Evolutionary conservation across 2,113 vertebrate species (phyloP).

Genomic region (Macrotis lagotis): DNA sequence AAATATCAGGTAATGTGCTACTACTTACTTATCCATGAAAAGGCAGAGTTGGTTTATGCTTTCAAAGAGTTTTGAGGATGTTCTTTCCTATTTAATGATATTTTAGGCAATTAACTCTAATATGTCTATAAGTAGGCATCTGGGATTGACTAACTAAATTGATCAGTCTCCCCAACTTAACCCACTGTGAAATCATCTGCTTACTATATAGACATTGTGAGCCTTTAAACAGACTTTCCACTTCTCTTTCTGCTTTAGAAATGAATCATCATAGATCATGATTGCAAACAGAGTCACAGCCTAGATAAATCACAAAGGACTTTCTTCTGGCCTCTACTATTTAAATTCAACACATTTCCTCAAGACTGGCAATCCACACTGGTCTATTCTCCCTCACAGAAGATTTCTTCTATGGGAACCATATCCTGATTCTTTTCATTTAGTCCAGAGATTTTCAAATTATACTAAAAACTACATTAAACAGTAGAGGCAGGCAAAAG

Average conservation of each 20-base stretch:
- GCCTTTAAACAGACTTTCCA: background rate
- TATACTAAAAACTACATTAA: background rate
- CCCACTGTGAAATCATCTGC: background rate
- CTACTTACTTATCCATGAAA: background rate
- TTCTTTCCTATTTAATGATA: conserved; percentile 17
- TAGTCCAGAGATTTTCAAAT: background rate
- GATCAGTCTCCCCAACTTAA: background rate
- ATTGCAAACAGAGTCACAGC: background rate
- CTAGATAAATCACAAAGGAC: background rate
- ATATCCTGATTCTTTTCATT: background rate
- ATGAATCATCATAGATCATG: background rate
- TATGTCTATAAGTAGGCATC: background rate
- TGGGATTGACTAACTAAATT: background rate
- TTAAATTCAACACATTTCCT: background rate
- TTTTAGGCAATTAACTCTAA: background rate
- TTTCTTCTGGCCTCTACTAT: background rate
- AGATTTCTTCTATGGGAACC: too few relatives aligned
- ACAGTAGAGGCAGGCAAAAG: too few relatives aligned
- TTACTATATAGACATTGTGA: background rate
- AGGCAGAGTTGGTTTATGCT: background rate
- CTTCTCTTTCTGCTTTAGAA: background rate
- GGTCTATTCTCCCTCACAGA: background rate
- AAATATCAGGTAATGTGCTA: conserved; percentile 15
- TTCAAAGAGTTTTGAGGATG: conserved; percentile 12
- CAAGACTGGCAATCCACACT: background rate